A percentile compares a stretch with the other conserved stretches of the same genome.
These are phyloP conservation scores for Dryobates pubescens DNA, from an alignment of 2,797 vertebrate species.

Conservation along the genomic window DNA sequence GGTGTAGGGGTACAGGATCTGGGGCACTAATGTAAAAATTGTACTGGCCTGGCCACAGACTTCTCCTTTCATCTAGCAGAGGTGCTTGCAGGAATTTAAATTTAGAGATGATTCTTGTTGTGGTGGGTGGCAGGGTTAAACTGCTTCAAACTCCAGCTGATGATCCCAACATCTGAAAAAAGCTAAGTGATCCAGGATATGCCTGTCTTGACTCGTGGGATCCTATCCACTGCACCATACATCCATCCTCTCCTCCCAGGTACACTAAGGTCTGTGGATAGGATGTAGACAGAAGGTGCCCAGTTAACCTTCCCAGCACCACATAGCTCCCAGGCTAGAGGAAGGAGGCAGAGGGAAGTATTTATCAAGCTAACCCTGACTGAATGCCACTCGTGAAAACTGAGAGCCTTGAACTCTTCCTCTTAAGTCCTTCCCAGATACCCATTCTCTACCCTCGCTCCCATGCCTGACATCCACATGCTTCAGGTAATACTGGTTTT, in stretches of 20 bases:
- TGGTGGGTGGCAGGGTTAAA: neutral
- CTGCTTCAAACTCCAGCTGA: neutral
- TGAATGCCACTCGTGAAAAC: neutral
- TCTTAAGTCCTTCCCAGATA: neutral
- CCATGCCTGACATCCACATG: neutral
- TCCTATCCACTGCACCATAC: too few relatives aligned
- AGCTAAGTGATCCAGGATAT: accelerated
- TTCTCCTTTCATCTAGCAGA: neutral
- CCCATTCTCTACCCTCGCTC: neutral
- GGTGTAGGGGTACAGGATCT: neutral
- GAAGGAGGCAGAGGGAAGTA: neutral
- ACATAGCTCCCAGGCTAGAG: neutral
- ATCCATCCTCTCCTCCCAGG: neutral
- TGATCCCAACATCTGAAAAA: neutral
- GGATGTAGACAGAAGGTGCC: neutral
- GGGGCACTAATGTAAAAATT: neutral
- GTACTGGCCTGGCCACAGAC: neutral
- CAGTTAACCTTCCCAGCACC: neutral
- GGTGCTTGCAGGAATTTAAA: neutral
- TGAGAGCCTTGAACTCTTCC: neutral
- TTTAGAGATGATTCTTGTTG: neutral
- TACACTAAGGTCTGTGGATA: neutral
- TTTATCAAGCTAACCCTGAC: neutral
- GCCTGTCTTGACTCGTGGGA: neutral
- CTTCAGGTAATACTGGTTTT: neutral